Evolutionary conservation across 2,888 invertebrate species (phyloP).

Genomic region (Agrochola litura): DNA sequence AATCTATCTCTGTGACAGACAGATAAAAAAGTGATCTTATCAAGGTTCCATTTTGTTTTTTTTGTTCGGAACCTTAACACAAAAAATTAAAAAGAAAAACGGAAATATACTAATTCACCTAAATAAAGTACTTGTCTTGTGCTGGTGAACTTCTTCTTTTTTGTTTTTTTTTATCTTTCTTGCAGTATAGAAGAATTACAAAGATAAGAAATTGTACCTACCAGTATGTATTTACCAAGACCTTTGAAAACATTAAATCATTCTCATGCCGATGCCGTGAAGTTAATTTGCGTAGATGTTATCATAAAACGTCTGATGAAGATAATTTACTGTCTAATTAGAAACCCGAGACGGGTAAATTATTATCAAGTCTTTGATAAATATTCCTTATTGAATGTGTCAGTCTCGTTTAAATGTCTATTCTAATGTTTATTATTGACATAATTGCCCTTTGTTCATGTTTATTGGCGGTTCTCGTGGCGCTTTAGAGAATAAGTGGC

Average conservation of each 20-base stretch:
- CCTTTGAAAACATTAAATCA: conserved; percentile 21
- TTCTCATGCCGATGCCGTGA: conserved; percentile 10
- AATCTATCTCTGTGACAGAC: no score
- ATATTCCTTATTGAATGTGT: conserved; percentile 23
- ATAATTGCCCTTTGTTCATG: not conserved
- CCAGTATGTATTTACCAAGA: no score
- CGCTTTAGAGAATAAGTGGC: not conserved
- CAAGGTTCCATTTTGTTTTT: not conserved
- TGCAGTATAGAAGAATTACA: not conserved
- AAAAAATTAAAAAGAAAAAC: not conserved
- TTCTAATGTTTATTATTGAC: not conserved
- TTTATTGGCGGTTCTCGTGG: not conserved
- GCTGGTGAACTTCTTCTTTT: not conserved
- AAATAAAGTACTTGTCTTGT: not conserved
- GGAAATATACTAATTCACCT: no score
- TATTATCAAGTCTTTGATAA: not conserved
- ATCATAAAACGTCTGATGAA: conserved; percentile 30
- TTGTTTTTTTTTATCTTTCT: not conserved
- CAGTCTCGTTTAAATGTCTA: not conserved
- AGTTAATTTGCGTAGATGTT: conserved; percentile 25
- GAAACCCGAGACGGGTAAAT: not conserved
- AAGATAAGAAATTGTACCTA: not conserved
- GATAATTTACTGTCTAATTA: conserved; percentile 50
- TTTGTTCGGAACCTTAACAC: not conserved
- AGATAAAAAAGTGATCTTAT: not conserved